A percentile compares a stretch with the other conserved stretches of the same genome.
phyloP scores from a whole-genome alignment of 2,113 vertebrate genomes.

The Archilochus colubris region DNA sequence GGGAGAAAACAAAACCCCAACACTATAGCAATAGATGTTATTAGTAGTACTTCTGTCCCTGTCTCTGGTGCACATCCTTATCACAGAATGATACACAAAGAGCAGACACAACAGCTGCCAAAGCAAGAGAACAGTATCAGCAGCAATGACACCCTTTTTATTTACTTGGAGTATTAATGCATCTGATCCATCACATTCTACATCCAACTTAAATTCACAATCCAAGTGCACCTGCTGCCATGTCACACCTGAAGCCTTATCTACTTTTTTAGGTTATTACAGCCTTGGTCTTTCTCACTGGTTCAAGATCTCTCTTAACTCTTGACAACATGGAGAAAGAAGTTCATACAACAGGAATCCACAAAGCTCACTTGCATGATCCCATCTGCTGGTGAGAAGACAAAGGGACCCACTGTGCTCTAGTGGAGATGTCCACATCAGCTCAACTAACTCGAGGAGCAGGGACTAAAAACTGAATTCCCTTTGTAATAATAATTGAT shows the following conservation, averaged over 20 bases:
- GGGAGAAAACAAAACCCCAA: background rate
- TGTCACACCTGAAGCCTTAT: background rate
- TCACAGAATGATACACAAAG: background rate
- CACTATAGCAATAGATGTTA: background rate
- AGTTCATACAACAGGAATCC: background rate
- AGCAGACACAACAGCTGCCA: background rate
- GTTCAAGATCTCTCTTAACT: background rate
- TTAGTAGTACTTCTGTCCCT: background rate
- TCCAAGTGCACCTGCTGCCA: background rate
- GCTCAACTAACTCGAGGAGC: background rate
- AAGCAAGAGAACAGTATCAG: background rate
- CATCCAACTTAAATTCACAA: background rate
- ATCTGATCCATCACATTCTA: background rate
- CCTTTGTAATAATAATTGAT: background rate
- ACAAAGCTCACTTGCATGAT: background rate
- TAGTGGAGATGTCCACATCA: background rate
- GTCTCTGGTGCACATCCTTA: background rate
- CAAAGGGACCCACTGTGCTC: rapidly evolving
- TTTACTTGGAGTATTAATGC: background rate
- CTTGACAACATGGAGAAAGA: background rate
- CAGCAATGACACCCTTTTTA: background rate
- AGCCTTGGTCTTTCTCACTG: background rate
- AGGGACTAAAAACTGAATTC: background rate
- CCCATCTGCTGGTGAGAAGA: rapidly evolving
- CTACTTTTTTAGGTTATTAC: background rate